These are phyloP conservation scores for Eunapius fragilis DNA, from an alignment of 37 sponge, comb jelly and placozoan species.

Conservation along the genomic window DNA sequence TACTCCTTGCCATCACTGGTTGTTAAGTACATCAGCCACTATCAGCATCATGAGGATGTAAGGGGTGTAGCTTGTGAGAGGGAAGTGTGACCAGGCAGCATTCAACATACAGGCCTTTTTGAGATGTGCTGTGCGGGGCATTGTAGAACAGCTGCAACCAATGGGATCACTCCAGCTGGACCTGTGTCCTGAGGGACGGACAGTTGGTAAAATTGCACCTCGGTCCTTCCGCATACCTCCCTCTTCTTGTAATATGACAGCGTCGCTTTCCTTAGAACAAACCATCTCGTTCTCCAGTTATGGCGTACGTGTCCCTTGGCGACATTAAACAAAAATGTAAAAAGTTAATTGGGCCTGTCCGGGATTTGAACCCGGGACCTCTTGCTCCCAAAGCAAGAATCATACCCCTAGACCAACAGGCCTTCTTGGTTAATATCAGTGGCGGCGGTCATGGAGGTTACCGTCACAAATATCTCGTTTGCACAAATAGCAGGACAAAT, in stretches of 20 bases:
- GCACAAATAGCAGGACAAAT: too few species aligned
- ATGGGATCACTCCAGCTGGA: constrained; percentile 63
- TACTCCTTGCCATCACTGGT: constrained; percentile 42
- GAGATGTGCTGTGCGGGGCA: constrained; percentile 42
- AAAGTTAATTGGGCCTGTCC: constrained; percentile 81
- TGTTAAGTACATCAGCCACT: constrained; percentile 55
- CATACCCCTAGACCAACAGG: constrained; percentile 93
- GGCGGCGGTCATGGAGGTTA: too few species aligned
- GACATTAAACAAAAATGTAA: constrained; percentile 22
- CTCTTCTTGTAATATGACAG: constrained; percentile 63
- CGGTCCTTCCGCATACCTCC: constrained; percentile 12
- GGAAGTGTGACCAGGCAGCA: background rate
- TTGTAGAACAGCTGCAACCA: constrained; percentile 56
- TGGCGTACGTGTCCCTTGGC: constrained; percentile 71
- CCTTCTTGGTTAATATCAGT: constrained; percentile 2
- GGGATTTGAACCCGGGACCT: constrained; percentile 94
- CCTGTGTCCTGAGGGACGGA: constrained; percentile 15
- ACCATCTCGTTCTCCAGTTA: constrained; percentile 86
- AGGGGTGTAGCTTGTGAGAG: background rate
- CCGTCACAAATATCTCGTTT: too few species aligned
- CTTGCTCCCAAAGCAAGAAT: constrained; percentile 93
- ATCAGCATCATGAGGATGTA: background rate
- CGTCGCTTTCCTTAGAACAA: constrained; percentile 42
- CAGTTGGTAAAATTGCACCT: background rate
- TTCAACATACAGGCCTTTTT: constrained; percentile 59